Base-by-base conservation (phyloP, 2,797 vertebrate genomes). In the Champsocephalus gunnari region DNA sequence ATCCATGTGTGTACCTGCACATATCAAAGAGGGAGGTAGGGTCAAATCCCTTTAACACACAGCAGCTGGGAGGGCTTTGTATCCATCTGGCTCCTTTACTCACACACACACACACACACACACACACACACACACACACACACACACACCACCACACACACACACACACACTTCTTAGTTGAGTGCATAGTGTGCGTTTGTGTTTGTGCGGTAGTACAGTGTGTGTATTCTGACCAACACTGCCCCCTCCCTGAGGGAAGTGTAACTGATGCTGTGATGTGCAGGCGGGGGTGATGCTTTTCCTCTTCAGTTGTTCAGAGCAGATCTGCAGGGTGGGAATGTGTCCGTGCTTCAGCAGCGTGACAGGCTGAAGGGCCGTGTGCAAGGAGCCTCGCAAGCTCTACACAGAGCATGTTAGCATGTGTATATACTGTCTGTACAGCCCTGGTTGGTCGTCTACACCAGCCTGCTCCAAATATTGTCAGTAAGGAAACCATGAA, bases 201-300 rank as follows among this genome's bases (percentile, higher is more conserved):
- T 76, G 55, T 69, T 57, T 82, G 66, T 2, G 7, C 17, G 34
- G 47, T 10, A 5, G n/a, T n/a, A 3, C 12, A 62, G 75, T 38
- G 53, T n/a, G 70, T 82, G 86, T 88, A 80, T 53, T 87, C 83
- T 89, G 89, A 87, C 62, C 91, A 93, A 94, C 91, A 93, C 87
- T 91, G 93, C 93, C 93, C 84, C 85, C 93, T 93, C 88, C 81
- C 91, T 94, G 91, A 92, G 85, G 87, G 88, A 71, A 77, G 12
- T 28, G 73, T 47, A 86, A 93, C 84, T 91, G 89, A 82, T 71
- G 59, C 34, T 38, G 34, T 38, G 34, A 8, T 34, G 34, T 34
- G 7, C 34, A 34, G 34, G 7, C 6, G 34, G 34, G 34, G 5
- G 34, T 7, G 34, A 90, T 85, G 89, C 91, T 89, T 91, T 95